A percentile compares a stretch with the other conserved stretches of the same genome.
phyloP scores from a whole-genome alignment of 2,113 vertebrate species.

The Neolamprologus falcicula region DNA sequence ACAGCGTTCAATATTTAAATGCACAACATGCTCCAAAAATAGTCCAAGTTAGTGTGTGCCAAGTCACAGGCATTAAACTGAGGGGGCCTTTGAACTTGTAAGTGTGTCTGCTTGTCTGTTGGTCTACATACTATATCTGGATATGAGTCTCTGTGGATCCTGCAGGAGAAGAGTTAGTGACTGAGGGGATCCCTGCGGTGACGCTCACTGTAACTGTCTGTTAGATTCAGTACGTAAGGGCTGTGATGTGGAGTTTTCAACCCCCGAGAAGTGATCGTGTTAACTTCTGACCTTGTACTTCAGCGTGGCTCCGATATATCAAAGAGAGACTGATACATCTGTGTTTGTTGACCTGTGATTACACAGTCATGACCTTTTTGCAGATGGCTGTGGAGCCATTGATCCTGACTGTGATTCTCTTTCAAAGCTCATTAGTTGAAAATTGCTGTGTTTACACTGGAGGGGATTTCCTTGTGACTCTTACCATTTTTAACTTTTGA shows the following conservation, averaged over 20 bases:
- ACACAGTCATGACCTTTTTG: not conserved
- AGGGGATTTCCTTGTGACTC: not conserved
- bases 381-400: not conserved
- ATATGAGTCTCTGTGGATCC: not conserved
- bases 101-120: not conserved
- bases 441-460: not conserved
- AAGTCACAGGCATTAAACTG: not conserved
- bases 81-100: not conserved
- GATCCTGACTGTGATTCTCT: not conserved
- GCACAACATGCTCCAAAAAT: not conserved
- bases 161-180: not conserved
- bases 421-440: not conserved
- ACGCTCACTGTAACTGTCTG: not conserved
- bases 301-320: not conserved
- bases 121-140: not conserved
- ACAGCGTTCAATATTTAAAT: not conserved
- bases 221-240: not conserved
- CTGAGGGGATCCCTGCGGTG: conserved; percentile 14
- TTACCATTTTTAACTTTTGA: not conserved
- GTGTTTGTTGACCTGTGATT: not conserved
- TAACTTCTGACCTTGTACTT: conserved; percentile 27
- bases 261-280: not conserved
- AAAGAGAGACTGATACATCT: not conserved
- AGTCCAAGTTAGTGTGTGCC: not conserved
- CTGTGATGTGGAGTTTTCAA: not conserved